A percentile compares a stretch with the other conserved stretches of the same genome.
These are phyloP conservation scores for Amblyteles armatorius DNA, from an alignment of 2,888 invertebrate species.

Conservation along the genomic window DNA sequence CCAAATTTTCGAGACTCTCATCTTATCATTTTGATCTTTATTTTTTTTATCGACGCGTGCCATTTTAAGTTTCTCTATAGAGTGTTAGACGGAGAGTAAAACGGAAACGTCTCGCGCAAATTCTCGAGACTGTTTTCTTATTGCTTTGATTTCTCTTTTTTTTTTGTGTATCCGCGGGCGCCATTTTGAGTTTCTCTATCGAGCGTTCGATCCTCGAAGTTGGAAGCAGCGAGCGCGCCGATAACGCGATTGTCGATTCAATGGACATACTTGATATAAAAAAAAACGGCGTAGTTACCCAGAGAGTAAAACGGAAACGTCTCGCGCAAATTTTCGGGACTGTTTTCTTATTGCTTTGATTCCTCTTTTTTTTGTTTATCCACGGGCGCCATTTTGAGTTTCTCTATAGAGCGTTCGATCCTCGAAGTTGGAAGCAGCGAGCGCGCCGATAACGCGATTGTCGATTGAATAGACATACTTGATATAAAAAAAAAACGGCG, in stretches of 20 bases:
- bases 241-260: background rate
- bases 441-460: too few relatives aligned
- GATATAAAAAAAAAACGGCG: too few relatives aligned
- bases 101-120: too few relatives aligned
- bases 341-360: background rate
- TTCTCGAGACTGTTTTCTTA: too few relatives aligned
- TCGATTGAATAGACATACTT: too few relatives aligned
- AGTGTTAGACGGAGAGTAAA: too few relatives aligned
- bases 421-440: background rate
- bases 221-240: background rate
- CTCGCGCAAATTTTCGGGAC: too few relatives aligned
- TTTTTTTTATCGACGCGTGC: background rate
- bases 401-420: background rate
- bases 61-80: background rate
- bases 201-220: background rate
- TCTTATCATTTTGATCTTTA: background rate
- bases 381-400: background rate
- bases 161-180: background rate
- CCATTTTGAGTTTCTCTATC: background rate
- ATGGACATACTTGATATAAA: too few relatives aligned
- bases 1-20: too few relatives aligned
- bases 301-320: too few relatives aligned
- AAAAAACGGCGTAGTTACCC: too few relatives aligned
- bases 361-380: background rate
- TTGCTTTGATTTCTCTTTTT: background rate